A percentile compares a stretch with the other conserved stretches of the same genome.
phyloP scores from a whole-genome alignment of 2,797 vertebrate genomes.

The Thripadectes ignobilis region DNA sequence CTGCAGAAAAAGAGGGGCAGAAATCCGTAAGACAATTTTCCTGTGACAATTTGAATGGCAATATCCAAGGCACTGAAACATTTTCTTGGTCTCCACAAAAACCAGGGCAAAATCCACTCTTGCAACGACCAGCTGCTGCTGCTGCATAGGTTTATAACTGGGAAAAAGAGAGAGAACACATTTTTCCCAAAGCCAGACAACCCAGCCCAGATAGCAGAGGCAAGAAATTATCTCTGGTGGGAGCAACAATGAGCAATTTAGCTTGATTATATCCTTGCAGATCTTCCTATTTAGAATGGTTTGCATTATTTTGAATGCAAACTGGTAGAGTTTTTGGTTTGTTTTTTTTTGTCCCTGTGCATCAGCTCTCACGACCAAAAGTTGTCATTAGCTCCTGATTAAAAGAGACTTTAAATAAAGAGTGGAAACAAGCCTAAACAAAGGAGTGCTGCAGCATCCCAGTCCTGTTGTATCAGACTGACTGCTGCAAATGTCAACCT shows the following conservation, averaged over 20 bases:
- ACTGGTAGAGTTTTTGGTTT: neutral
- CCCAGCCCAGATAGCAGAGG: neutral
- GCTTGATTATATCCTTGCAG: conserved; percentile 44
- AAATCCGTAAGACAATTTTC: neutral
- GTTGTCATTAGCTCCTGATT: conserved; percentile 48
- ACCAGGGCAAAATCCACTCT: neutral
- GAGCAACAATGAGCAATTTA: conserved; percentile 47
- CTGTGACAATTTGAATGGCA: neutral
- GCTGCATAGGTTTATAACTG: neutral
- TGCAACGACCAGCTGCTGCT: neutral
- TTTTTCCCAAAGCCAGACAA: conserved; percentile 17
- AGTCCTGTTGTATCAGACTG: neutral
- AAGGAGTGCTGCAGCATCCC: neutral
- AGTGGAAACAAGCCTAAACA: conserved; percentile 3
- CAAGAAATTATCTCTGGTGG: conserved; percentile 37
- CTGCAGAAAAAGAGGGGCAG: neutral
- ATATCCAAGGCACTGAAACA: neutral
- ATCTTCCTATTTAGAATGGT: conserved; percentile 30
- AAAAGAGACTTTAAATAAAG: conserved; percentile 11
- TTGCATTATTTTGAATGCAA: conserved; percentile 44
- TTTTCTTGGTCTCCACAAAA: neutral
- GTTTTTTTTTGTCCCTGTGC: neutral
- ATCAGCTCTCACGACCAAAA: neutral
- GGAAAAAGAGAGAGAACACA: neutral
- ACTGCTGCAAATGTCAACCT: conserved; percentile 14